A percentile compares a stretch with the other conserved stretches of the same genome.
phyloP scores from a whole-genome alignment of 1,140 invertebrate genomes.

The Drosophila lowei region DNA sequence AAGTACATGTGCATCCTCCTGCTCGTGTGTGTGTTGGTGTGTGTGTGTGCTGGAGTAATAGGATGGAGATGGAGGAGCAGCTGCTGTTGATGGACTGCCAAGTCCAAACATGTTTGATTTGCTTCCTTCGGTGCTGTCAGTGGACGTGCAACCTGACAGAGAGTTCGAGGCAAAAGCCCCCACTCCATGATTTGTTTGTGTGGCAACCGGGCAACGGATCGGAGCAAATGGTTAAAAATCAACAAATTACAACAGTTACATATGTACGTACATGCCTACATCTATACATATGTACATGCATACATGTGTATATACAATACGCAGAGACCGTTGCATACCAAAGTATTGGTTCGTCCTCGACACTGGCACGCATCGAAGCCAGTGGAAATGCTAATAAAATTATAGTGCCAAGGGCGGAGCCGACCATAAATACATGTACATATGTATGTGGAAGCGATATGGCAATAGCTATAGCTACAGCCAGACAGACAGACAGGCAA shows the following conservation, averaged over 20 bases:
- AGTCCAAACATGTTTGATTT: conserved; percentile 41
- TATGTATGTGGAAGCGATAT: not conserved
- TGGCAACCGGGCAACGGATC: conserved; percentile 43
- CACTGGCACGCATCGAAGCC: conserved; percentile 14
- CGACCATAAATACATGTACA: conserved; percentile 11
- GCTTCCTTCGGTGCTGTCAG: conserved; percentile 2
- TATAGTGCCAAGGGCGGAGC: conserved; percentile 48
- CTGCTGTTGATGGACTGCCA: conserved; percentile 28
- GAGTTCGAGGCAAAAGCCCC: not conserved
- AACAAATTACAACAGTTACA: conserved; percentile 52
- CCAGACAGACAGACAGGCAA: not conserved
- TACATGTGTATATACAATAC: not conserved
- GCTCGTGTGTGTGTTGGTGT: not conserved
- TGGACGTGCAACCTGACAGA: not conserved
- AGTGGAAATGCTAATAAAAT: conserved; percentile 75
- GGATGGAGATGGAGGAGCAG: not conserved
- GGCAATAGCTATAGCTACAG: not conserved
- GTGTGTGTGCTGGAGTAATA: not conserved
- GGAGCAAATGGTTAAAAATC: conserved; percentile 33
- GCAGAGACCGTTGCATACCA: conserved; percentile 21
- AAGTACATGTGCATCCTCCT: too few species aligned
- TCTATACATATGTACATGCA: too few species aligned
- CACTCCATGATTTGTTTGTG: not conserved
- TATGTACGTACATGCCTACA: conserved; percentile 22
- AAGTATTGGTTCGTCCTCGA: not conserved